phyloP scores from a whole-genome alignment of 2,113 vertebrate species.

The Triplophysa dalaica region DNA sequence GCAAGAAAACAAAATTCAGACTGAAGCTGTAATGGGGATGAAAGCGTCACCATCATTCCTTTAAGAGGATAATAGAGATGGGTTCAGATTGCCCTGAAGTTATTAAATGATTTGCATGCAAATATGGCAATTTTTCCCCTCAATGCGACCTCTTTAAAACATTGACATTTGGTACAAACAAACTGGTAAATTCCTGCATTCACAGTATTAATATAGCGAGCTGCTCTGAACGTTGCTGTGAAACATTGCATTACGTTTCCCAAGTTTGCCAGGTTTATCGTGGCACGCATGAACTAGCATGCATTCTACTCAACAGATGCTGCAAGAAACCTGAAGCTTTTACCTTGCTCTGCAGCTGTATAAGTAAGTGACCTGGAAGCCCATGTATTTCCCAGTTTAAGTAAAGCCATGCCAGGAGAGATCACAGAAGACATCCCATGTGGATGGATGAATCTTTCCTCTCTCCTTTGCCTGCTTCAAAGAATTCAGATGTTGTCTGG shows the following conservation, averaged over 20 bases:
- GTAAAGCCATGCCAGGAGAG: slow-evolving; percentile 12
- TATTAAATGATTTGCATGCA: neutral
- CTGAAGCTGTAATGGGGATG: neutral
- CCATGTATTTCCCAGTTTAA: slow-evolving; percentile 31
- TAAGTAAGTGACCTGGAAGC: slow-evolving; percentile 37
- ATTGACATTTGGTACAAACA: neutral
- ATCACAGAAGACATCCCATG: slow-evolving; percentile 11
- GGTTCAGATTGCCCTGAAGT: neutral
- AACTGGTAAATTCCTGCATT: neutral
- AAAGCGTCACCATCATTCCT: neutral
- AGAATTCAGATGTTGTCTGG: slow-evolving; percentile 21
- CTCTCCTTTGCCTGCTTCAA: slow-evolving; percentile 2
- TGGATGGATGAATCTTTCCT: neutral
- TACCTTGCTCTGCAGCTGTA: slow-evolving; percentile 22
- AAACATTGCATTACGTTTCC: neutral
- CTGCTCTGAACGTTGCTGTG: neutral
- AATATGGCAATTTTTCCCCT: neutral
- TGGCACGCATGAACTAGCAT: neutral
- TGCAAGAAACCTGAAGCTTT: slow-evolving; percentile 13
- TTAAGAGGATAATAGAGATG: slow-evolving; percentile 20
- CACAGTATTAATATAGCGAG: too few relatives aligned
- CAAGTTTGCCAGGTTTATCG: neutral
- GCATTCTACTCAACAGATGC: slow-evolving; percentile 18
- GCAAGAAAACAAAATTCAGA: neutral
- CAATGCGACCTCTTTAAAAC: neutral